Base-by-base conservation (phyloP, 2,888 invertebrate genomes). In the Keiferia lycopersicella region DNA sequence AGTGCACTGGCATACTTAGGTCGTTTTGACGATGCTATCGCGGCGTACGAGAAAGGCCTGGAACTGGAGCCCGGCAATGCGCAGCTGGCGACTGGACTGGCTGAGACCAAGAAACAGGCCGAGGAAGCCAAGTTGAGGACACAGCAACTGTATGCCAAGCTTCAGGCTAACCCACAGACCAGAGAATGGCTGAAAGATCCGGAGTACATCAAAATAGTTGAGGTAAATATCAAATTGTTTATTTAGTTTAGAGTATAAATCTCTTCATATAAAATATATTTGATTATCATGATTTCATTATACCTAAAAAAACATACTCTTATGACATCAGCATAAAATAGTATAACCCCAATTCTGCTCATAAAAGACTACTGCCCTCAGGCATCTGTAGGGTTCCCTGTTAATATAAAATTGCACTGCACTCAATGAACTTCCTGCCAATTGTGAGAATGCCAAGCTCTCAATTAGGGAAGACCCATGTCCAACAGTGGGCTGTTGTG, bases 1-100 rank as follows among this genome's bases (percentile, higher is more conserved):
- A 95, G 96, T 69, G 97, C 98, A 0, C 88, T 97, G 57, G 95
- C 96, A 0, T 97, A 95, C 73, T 86, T 98, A 66, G 94, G 95
- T 2, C 93, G 94, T 64, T 92, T 92, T 67, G 94, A 95, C 51
- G 97, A 97, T 68, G 97, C 98, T 0, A 92, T 95, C 57, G 92
- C 93, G 58, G 94, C 96, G 0, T 98, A 97, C 77, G 93, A 95
- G 77, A 87, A 87, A 65, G 92, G 96, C 12, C 83, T 97, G 11
- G 86, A 94, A 73, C 79, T 94, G 1, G 96, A 97, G 70, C 96
- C 97, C 0, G 92, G 84, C 53, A 97, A 96, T 82, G 89, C 91
- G 61, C 96, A 96, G 76, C 84, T 97, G 22, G 93, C 93, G 63
- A 93, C 94, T 22, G 95, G 95, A 0, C 80, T 97, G 59, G 86